Evolutionary conservation across 2,797 vertebrate genomes (phyloP).

Genomic region (Enoplosus armatus): DNA sequence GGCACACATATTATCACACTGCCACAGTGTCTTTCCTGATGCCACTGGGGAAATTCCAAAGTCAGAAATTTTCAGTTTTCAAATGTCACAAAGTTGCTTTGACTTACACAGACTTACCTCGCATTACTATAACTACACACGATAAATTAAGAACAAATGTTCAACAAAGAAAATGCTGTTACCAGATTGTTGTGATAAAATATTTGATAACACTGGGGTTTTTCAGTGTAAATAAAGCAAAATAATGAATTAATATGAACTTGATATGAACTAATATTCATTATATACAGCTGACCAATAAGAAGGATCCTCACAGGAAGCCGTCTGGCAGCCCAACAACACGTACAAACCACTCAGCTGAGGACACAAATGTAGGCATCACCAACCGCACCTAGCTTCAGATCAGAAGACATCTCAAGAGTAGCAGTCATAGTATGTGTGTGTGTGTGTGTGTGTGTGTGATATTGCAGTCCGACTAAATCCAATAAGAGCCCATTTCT

Average conservation of each 20-base stretch:
- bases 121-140: background rate
- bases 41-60: background rate
- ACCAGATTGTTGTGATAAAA: background rate
- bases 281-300: background rate
- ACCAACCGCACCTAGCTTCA: background rate
- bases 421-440: constrained; percentile 10
- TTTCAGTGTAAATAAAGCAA: background rate
- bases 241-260: background rate
- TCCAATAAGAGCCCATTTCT: constrained; percentile 25
- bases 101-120: background rate
- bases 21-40: background rate
- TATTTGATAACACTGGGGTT: background rate
- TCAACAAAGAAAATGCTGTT: background rate
- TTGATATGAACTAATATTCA: background rate
- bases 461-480: constrained; percentile 33
- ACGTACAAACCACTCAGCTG: background rate
- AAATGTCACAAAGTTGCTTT: background rate
- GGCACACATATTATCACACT: too few species aligned
- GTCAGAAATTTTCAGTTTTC: background rate
- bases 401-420: constrained; percentile 15
- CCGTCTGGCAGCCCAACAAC: background rate
- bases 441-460: background rate
- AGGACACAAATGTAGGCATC: background rate
- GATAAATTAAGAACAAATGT: background rate
- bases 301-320: background rate